Evolutionary conservation across 2,797 vertebrate genomes (phyloP).

Genomic region (Epinephelus awoara): DNA sequence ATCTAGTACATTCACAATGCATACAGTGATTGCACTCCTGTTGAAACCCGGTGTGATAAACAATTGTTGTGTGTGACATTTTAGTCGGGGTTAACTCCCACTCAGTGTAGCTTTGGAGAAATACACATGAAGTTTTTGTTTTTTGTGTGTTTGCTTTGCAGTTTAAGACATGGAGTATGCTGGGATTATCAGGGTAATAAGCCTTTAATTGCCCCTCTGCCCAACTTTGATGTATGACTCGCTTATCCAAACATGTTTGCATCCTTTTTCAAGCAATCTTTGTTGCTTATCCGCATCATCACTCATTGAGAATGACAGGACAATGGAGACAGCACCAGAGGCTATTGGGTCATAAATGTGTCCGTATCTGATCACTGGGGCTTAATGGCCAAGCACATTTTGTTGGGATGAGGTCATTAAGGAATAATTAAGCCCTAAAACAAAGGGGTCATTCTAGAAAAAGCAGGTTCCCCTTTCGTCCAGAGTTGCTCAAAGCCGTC

Average conservation of each 20-base stretch:
- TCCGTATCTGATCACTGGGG: constrained; percentile 74
- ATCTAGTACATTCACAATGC: constrained; percentile 25
- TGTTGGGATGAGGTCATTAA: constrained; percentile 83
- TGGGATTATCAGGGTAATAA: constrained; percentile 62
- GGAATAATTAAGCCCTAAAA: constrained; percentile 82
- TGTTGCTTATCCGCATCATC: constrained; percentile 79
- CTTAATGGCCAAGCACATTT: constrained; percentile 77
- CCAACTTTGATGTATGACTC: constrained; percentile 73
- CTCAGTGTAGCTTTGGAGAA: neutral
- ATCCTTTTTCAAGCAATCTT: constrained; percentile 72
- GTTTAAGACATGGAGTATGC: constrained; percentile 29
- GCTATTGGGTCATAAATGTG: constrained; percentile 81
- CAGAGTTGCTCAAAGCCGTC: constrained; percentile 75
- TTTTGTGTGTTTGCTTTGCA: constrained; percentile 17
- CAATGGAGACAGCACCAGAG: constrained; percentile 76
- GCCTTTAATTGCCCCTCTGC: constrained; percentile 64
- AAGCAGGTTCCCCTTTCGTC: constrained; percentile 74
- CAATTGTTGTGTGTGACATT: neutral
- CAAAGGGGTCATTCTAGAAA: constrained; percentile 80
- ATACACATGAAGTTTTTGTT: constrained; percentile 7
- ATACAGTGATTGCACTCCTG: constrained; percentile 32
- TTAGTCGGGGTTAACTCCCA: neutral
- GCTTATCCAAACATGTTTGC: constrained; percentile 78
- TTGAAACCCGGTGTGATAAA: constrained; percentile 2
- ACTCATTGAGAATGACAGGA: constrained; percentile 79